phyloP scores from a whole-genome alignment of 2,797 vertebrate species.

The Sebastes umbrosus region DNA sequence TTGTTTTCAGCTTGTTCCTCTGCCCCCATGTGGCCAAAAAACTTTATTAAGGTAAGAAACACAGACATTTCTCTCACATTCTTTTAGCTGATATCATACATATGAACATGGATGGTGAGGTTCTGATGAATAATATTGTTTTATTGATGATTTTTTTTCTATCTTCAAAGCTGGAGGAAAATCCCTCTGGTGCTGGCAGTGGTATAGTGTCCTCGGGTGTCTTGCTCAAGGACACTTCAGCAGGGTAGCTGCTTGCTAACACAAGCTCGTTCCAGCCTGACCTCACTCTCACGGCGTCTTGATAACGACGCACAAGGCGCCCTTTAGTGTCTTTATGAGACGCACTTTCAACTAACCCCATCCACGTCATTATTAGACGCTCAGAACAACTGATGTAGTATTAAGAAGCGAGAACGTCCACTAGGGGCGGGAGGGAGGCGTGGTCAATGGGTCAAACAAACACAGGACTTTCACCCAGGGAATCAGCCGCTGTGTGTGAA shows the following conservation, averaged over 20 bases:
- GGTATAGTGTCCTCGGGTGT: too few species aligned
- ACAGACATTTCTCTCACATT: not conserved
- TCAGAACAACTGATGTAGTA: not conserved
- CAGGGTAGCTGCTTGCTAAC: not conserved
- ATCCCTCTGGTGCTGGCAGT: too few species aligned
- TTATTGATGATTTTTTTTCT: not conserved
- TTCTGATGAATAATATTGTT: not conserved
- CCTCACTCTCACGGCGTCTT: not conserved
- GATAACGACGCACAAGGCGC: not conserved
- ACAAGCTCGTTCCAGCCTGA: too few species aligned
- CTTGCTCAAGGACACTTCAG: not conserved
- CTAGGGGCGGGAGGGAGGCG: too few species aligned
- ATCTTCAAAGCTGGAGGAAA: not conserved
- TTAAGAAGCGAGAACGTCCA: too few species aligned
- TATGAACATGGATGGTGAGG: not conserved
- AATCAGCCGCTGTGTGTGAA: too few species aligned
- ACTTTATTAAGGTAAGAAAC: not conserved
- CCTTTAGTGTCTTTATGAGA: not conserved
- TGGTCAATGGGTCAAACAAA: not conserved
- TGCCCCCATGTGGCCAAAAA: not conserved
- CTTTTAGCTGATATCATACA: not conserved
- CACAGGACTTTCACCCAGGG: not conserved
- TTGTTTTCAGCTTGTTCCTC: not conserved
- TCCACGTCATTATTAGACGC: not conserved
- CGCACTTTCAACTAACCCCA: not conserved